Conservation (phyloP, 2,888 invertebrate genomes). For the Lasioglossum zephyrum region DNA sequence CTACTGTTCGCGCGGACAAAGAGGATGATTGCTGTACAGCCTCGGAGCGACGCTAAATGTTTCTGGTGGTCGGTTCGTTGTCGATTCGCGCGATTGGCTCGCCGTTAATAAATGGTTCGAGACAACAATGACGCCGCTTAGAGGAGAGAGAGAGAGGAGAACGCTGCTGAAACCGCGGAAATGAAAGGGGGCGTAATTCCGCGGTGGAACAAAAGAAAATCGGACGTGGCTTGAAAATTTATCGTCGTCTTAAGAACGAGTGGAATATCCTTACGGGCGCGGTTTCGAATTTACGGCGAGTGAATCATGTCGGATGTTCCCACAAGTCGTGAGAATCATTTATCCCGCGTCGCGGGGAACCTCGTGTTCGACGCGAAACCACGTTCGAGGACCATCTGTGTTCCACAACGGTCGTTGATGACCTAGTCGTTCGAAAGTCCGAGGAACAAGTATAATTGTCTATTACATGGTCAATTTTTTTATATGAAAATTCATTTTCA, state of each 20-base stretch:
- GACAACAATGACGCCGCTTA: slow-evolving; percentile 15
- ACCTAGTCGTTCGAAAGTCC: neutral
- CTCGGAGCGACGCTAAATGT: neutral
- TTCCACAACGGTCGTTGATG: neutral
- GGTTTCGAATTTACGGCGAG: slow-evolving; percentile 47
- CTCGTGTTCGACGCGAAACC: neutral
- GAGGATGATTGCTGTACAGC: neutral
- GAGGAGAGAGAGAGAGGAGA: neutral
- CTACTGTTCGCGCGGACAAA: neutral
- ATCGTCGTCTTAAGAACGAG: slow-evolving; percentile 32
- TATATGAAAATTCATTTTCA: no score
- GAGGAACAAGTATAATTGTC: neutral
- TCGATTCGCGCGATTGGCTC: slow-evolving; percentile 28
- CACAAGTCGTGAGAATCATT: slow-evolving; percentile 59
- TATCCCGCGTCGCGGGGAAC: slow-evolving; percentile 30
- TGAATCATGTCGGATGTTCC: slow-evolving; percentile 44
- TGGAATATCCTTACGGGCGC: slow-evolving; percentile 28
- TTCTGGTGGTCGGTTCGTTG: neutral
- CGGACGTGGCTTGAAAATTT: slow-evolving; percentile 26
- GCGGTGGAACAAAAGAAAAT: slow-evolving; percentile 30
- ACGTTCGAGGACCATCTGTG: neutral
- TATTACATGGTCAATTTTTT: no score
- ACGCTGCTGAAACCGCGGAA: neutral
- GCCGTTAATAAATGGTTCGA: slow-evolving; percentile 28
- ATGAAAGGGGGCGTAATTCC: slow-evolving; percentile 39